Evolutionary conservation across 1,140 invertebrate genomes (phyloP).

Genomic region (Drosophila baimaii): DNA sequence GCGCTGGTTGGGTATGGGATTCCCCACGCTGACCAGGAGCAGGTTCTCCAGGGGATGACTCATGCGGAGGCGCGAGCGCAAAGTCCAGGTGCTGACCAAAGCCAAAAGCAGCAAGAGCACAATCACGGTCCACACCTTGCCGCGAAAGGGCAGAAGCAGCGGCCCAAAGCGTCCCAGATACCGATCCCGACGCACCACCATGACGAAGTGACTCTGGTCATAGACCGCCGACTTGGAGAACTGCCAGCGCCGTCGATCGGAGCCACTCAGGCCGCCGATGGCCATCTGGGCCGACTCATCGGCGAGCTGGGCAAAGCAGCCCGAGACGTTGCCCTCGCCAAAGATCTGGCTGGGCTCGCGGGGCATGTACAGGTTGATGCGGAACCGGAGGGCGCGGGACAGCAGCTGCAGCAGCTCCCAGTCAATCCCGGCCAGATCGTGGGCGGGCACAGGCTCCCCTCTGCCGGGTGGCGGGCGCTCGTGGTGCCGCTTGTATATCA

Average conservation of each 20-base stretch:
- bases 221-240: constrained; percentile 61
- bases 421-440: constrained; percentile 53
- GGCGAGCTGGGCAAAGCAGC: constrained; percentile 57
- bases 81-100: constrained; percentile 9
- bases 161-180: constrained; percentile 29
- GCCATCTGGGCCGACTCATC: constrained; percentile 41
- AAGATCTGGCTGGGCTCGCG: constrained; percentile 50
- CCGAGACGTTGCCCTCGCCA: constrained; percentile 41
- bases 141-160: constrained; percentile 41
- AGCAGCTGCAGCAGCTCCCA: constrained; percentile 60
- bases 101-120: constrained; percentile 12
- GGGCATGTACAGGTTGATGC: constrained; percentile 34
- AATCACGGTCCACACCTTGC: constrained; percentile 43
- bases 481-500: constrained; percentile 36
- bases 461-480: not conserved
- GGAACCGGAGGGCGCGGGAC: constrained; percentile 44
- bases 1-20: constrained; percentile 28
- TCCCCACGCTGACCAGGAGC: constrained; percentile 32
- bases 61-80: constrained; percentile 11
- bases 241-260: constrained; percentile 37
- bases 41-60: constrained; percentile 48
- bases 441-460: not conserved
- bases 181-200: constrained; percentile 54
- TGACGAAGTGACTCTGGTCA: constrained; percentile 60
- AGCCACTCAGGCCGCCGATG: constrained; percentile 63